A percentile compares a stretch with the other conserved stretches of the same genome.
Evolutionary conservation across 1,140 invertebrate species (phyloP).

Genomic region (Macrosteles quadrilineatus): DNA sequence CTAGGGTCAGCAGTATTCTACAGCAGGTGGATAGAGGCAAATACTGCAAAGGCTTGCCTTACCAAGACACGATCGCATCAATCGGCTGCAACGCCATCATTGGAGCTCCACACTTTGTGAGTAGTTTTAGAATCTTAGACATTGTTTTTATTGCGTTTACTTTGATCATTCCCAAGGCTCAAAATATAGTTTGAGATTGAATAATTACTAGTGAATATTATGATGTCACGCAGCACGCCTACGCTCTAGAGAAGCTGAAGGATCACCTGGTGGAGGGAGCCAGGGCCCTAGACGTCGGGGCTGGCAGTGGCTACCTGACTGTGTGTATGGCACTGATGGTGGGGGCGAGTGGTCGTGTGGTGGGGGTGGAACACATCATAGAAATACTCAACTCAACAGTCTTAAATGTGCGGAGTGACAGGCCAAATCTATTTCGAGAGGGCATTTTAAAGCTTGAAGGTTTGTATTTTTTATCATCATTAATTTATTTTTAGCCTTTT

Average conservation of each 20-base stretch:
- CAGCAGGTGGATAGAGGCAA: constrained; percentile 80
- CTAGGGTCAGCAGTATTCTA: constrained; percentile 80
- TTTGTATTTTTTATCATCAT: constrained; percentile 48
- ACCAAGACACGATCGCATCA: constrained; percentile 85
- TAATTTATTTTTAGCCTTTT: neutral
- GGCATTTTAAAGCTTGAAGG: constrained; percentile 70
- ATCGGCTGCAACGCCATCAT: constrained; percentile 93
- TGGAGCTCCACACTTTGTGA: constrained; percentile 97
- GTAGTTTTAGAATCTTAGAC: constrained; percentile 18
- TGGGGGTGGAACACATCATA: constrained; percentile 95
- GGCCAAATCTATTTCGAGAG: constrained; percentile 64
- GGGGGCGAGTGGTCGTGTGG: constrained; percentile 69
- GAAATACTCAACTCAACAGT: constrained; percentile 75
- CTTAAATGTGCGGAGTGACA: constrained; percentile 76
- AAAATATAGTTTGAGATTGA: too few relatives aligned
- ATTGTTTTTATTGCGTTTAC: too few relatives aligned
- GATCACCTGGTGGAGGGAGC: constrained; percentile 79
- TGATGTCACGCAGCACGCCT: constrained; percentile 69
- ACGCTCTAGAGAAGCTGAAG: constrained; percentile 87
- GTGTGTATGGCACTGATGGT: constrained; percentile 93
- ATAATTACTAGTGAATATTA: too few relatives aligned
- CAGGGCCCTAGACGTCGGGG: constrained; percentile 90
- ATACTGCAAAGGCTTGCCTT: constrained; percentile 74
- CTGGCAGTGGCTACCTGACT: constrained; percentile 93
- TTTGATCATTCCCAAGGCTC: too few relatives aligned